These are phyloP conservation scores for Nasua narica DNA, from an alignment of 2,797 vertebrate species.

Conservation along the genomic window DNA sequence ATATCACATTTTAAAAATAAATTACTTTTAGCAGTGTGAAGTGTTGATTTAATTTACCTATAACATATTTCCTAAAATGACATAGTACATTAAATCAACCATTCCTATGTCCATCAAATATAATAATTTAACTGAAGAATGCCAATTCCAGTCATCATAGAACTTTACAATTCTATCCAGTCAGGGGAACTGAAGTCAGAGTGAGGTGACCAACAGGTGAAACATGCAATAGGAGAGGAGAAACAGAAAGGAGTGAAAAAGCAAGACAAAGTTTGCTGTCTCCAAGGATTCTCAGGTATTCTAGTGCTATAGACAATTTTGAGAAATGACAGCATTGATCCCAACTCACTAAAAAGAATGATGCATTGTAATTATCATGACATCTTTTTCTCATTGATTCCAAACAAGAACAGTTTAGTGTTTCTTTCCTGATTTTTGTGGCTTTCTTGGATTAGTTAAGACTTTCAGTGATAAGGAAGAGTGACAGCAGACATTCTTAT, in stretches of 20 bases:
- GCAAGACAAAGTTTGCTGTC: neutral
- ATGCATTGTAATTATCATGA: neutral
- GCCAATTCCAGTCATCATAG: neutral
- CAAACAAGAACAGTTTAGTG: neutral
- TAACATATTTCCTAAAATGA: neutral
- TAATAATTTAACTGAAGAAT: slow-evolving; percentile 4
- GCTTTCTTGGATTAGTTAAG: neutral
- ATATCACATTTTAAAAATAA: neutral
- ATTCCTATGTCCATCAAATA: neutral
- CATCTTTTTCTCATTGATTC: neutral
- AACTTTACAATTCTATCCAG: neutral
- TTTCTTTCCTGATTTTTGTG: neutral
- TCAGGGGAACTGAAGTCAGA: neutral
- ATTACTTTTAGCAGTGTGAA: neutral
- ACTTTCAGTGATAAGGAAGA: neutral
- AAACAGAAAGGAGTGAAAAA: neutral
- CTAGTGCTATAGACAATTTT: neutral
- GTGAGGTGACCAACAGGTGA: neutral
- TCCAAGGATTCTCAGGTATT: neutral
- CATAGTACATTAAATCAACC: slow-evolving; percentile 2
- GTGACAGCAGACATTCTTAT: neutral
- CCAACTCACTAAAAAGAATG: neutral
- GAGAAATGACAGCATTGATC: neutral
- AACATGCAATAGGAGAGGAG: neutral
- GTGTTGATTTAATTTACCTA: slow-evolving; percentile 10